Percentiles rank a stretch among this genome's conserved stretches.
Evolutionary conservation across 2,113 vertebrate genomes (phyloP).

Genomic region (Plestiodon gilberti): DNA sequence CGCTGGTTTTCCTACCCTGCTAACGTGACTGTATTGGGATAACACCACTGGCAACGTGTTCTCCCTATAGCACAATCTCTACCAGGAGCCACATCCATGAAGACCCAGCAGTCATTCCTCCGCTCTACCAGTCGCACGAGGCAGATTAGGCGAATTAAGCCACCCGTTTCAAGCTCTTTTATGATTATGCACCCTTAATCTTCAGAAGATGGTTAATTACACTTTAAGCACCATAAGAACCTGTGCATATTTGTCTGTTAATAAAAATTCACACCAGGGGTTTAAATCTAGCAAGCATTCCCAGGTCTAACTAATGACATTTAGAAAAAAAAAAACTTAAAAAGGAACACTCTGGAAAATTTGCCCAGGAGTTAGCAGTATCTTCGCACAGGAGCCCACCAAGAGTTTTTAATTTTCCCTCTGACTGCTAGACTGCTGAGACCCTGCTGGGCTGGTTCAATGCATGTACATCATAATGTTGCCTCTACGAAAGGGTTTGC

Average conservation of each 20-base stretch:
- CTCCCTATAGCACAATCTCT: constrained; percentile 26
- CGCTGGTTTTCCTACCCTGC: constrained; percentile 1
- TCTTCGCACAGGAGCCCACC: constrained; percentile 61
- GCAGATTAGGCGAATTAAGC: constrained; percentile 66
- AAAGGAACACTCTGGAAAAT: constrained; percentile 50
- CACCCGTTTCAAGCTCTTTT: constrained; percentile 61
- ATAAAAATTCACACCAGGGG: constrained; percentile 71
- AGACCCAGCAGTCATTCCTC: constrained; percentile 52
- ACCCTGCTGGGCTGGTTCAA: constrained; percentile 64
- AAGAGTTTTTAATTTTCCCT: constrained; percentile 72
- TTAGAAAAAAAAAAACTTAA: neutral
- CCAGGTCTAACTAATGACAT: constrained; percentile 66
- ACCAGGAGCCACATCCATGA: constrained; percentile 47
- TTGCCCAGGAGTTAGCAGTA: constrained; percentile 55
- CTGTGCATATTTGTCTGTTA: constrained; percentile 70
- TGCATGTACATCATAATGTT: constrained; percentile 54
- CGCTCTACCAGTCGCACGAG: constrained; percentile 53
- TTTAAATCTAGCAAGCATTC: constrained; percentile 67
- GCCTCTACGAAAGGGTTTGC: constrained; percentile 29
- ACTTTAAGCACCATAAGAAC: constrained; percentile 67
- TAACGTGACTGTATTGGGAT: constrained; percentile 35
- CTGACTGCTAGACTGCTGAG: constrained; percentile 59
- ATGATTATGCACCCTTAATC: constrained; percentile 67
- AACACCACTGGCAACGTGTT: constrained; percentile 24
- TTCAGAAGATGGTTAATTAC: constrained; percentile 72